These are phyloP conservation scores for Agrotis clavis DNA, from an alignment of 2,888 invertebrate species.

Conservation along the genomic window DNA sequence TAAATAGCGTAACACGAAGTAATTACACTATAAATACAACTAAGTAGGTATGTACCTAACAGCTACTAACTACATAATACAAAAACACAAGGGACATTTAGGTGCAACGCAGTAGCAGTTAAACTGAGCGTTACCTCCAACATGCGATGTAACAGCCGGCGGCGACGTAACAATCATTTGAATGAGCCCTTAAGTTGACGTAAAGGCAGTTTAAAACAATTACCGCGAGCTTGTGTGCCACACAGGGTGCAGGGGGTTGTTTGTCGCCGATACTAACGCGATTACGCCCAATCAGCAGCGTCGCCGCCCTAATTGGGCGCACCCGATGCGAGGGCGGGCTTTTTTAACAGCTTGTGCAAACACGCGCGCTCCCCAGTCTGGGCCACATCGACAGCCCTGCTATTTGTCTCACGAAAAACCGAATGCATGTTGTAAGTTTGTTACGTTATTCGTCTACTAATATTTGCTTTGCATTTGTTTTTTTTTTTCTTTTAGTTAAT, in stretches of 20 bases:
- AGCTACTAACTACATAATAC: not conserved
- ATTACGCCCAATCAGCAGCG: conserved; percentile 90
- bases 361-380: conserved; percentile 70
- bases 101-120: not conserved
- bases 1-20: no score
- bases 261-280: conserved; percentile 89
- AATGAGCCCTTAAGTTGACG: conserved; percentile 44
- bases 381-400: conserved; percentile 34
- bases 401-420: conserved; percentile 46
- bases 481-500: conserved; percentile 11
- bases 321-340: conserved; percentile 87
- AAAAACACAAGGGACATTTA: not conserved
- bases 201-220: conserved; percentile 51
- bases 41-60: not conserved
- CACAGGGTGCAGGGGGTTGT: conserved; percentile 73
- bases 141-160: not conserved
- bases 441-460: conserved; percentile 36
- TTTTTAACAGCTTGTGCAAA: conserved; percentile 89
- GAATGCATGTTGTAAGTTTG: conserved; percentile 63
- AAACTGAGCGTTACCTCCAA: not conserved
- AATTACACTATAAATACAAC: not conserved
- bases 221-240: conserved; percentile 55
- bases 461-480: conserved; percentile 39
- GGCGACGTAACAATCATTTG: conserved; percentile 39
- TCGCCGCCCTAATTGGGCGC: conserved; percentile 89